These are phyloP conservation scores for Pseudomugil gertrudae DNA, from an alignment of 2,797 vertebrate genomes.

Conservation along the genomic window DNA sequence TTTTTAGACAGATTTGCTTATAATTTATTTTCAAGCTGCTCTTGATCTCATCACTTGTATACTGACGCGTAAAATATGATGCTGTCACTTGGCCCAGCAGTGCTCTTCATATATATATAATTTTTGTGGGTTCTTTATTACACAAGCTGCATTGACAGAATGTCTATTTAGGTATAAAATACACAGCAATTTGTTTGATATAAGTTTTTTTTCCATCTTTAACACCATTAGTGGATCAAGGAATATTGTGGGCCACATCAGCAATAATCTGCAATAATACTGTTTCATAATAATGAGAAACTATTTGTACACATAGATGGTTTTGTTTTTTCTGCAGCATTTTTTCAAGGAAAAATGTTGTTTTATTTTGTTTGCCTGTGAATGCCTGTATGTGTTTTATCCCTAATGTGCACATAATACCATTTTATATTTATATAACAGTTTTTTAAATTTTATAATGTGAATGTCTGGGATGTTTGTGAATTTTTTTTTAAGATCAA, in stretches of 20 bases:
- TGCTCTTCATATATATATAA: slow-evolving; percentile 45
- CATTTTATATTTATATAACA: slow-evolving; percentile 90
- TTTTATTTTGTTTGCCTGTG: slow-evolving; percentile 60
- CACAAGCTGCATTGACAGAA: slow-evolving; percentile 37
- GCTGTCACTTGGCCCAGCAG: slow-evolving; percentile 57
- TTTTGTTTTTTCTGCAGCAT: slow-evolving; percentile 35
- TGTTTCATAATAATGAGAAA: slow-evolving; percentile 51
- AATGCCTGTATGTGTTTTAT: slow-evolving; percentile 70
- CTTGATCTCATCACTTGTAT: slow-evolving; percentile 61
- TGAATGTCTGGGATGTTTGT: slow-evolving; percentile 91
- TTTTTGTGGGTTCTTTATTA: slow-evolving; percentile 47
- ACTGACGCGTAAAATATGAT: slow-evolving; percentile 52
- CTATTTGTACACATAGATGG: slow-evolving; percentile 46
- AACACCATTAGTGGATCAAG: slow-evolving; percentile 64
- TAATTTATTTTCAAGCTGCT: slow-evolving; percentile 84
- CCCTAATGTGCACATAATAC: slow-evolving; percentile 89
- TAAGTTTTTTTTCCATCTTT: slow-evolving; percentile 36
- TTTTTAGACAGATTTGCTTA: slow-evolving; percentile 72
- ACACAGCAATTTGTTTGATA: slow-evolving; percentile 26
- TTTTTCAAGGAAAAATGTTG: slow-evolving; percentile 33
- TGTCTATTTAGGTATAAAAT: slow-evolving; percentile 39
- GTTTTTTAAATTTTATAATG: slow-evolving; percentile 88
- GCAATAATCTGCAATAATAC: slow-evolving; percentile 58
- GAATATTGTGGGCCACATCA: slow-evolving; percentile 41
- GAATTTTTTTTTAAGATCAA: slow-evolving; percentile 75